Conservation (phyloP, 2,113 vertebrate species). For the Psilopogon haemacephalus region DNA sequence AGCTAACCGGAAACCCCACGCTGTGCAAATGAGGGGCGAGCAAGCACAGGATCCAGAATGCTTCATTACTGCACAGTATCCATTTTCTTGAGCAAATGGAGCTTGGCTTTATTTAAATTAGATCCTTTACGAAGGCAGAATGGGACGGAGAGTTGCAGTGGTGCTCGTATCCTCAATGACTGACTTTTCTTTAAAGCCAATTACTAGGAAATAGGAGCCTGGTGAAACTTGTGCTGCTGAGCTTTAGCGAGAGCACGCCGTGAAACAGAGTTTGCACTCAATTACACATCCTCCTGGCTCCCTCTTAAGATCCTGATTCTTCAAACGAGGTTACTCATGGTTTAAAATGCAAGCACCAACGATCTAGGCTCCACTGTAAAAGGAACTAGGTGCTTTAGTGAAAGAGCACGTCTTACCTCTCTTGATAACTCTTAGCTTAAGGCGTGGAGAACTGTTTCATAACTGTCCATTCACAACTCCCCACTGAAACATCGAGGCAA, state of each 20-base stretch:
- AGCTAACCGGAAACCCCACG: neutral
- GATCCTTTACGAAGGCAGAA: neutral
- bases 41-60: neutral
- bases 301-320: neutral
- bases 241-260: neutral
- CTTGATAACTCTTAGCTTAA: neutral
- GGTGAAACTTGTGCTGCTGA: neutral
- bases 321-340: neutral
- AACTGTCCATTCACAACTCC: conserved; percentile 67
- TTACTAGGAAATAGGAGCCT: neutral
- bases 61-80: neutral
- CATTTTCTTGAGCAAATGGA: neutral
- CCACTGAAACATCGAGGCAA: conserved; percentile 43
- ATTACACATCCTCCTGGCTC: neutral
- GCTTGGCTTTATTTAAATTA: neutral
- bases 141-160: neutral
- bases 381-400: neutral
- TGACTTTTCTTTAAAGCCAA: neutral
- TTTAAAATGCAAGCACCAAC: neutral
- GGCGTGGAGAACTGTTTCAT: conserved; percentile 63
- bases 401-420: neutral
- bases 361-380: neutral
- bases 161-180: neutral
- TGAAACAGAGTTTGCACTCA: neutral
- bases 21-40: neutral